Conservation (phyloP, 2,888 invertebrate species). For the Caenorhabditis sp. region DNA sequence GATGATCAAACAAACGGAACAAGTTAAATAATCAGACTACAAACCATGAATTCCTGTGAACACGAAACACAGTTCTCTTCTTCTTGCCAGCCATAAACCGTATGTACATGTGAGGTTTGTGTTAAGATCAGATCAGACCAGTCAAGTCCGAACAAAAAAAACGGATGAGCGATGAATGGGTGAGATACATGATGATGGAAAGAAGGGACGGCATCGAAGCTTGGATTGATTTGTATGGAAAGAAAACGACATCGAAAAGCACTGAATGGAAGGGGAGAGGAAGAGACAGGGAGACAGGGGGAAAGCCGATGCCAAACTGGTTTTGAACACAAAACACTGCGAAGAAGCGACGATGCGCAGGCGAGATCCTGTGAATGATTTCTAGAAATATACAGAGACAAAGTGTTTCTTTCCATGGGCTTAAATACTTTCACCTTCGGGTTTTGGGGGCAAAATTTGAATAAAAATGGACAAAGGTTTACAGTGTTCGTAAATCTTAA, state of each 20-base stretch:
- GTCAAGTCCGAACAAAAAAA: neutral
- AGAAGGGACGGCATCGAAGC: slow-evolving; percentile 2
- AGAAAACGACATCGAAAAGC: slow-evolving; percentile 57
- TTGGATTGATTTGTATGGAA: slow-evolving; percentile 51
- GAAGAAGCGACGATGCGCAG: slow-evolving; percentile 9
- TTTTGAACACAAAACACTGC: slow-evolving; percentile 23
- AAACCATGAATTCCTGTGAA: no score
- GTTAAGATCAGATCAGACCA: slow-evolving; percentile 11
- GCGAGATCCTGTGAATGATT: slow-evolving; percentile 47
- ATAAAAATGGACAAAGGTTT: slow-evolving; percentile 25
- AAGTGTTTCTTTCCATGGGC: slow-evolving; percentile 9
- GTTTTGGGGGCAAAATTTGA: slow-evolving; percentile 44
- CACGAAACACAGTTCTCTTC: neutral
- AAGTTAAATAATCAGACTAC: neutral
- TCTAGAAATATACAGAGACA: slow-evolving; percentile 15
- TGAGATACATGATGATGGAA: neutral
- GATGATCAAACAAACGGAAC: neutral
- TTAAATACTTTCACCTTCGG: slow-evolving; percentile 35
- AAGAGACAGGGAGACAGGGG: slow-evolving; percentile 6
- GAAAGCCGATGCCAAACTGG: slow-evolving; percentile 22
- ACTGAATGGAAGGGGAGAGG: slow-evolving; percentile 30
- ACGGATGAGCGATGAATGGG: slow-evolving; percentile 1
- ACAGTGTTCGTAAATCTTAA: no score
- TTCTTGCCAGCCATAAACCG: neutral
- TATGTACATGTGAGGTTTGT: slow-evolving; percentile 1